Conservation (phyloP, 30 jellyfish, hydroid and myxozoan species). For the Nemopilema nomurai region DNA sequence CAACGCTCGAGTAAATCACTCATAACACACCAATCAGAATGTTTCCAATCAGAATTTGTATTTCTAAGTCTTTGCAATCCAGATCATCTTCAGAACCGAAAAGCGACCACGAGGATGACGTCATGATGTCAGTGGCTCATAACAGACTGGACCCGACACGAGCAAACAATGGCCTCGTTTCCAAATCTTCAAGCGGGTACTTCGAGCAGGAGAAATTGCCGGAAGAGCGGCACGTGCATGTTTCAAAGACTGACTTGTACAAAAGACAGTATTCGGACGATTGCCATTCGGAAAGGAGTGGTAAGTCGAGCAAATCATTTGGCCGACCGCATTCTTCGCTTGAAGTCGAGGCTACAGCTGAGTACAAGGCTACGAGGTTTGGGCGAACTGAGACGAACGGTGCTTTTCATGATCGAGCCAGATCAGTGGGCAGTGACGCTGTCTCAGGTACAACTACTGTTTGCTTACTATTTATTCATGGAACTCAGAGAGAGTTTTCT, state of each 20-base stretch:
- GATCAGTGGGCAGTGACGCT: constrained; percentile 54
- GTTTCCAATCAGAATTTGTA: too few relatives aligned
- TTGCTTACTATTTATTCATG: too few relatives aligned
- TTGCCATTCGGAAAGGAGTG: constrained; percentile 53
- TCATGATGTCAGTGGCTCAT: not conserved
- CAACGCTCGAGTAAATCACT: too few relatives aligned
- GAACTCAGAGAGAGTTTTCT: too few relatives aligned
- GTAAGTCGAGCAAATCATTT: constrained; percentile 22
- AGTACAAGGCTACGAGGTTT: not conserved
- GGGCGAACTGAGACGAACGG: constrained; percentile 13
- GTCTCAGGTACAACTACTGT: constrained; percentile 26
- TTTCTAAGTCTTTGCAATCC: not conserved
- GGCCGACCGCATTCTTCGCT: constrained; percentile 49
- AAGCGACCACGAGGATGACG: constrained; percentile 95
- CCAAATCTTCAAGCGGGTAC: constrained; percentile 90
- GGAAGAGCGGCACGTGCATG: constrained; percentile 19
- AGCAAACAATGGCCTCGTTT: constrained; percentile 63
- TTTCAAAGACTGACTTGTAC: constrained; percentile 16
- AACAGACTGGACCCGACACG: constrained; percentile 24
- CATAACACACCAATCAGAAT: too few relatives aligned
- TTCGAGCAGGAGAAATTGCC: constrained; percentile 67
- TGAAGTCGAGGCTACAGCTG: constrained; percentile 32
- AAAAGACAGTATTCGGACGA: constrained; percentile 55
- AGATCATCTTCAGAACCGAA: constrained; percentile 87
- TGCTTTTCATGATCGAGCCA: constrained; percentile 17